Conservation (phyloP, 2,888 invertebrate species). For the Cheilosia impressa region DNA sequence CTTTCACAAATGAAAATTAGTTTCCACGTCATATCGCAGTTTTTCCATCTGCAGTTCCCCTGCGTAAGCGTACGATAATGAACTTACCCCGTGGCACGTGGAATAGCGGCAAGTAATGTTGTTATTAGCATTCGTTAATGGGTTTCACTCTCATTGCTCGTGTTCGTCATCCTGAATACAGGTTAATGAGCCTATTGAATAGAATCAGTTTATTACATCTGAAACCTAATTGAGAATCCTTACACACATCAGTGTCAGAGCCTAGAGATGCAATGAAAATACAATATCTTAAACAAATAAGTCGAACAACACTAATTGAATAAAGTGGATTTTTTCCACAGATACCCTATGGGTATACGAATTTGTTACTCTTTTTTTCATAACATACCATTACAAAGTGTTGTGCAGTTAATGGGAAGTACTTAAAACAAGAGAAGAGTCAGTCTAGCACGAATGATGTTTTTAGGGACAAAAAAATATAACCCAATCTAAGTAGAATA, state of each 20-base stretch:
- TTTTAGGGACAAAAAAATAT: slow-evolving; percentile 29
- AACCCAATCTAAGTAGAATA: slow-evolving; percentile 49
- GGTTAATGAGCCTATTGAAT: slow-evolving; percentile 9
- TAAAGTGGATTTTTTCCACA: slow-evolving; percentile 26
- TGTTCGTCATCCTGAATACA: not conserved
- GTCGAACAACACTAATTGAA: slow-evolving; percentile 18
- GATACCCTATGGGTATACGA: not conserved
- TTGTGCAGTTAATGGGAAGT: slow-evolving; percentile 36
- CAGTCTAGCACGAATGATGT: not conserved
- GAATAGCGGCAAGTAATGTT: not conserved
- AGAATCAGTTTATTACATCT: not conserved
- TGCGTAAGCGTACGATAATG: not conserved
- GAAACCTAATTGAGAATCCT: slow-evolving; percentile 3
- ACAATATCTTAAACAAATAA: slow-evolving; percentile 39
- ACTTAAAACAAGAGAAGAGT: not conserved
- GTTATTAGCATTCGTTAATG: slow-evolving; percentile 10
- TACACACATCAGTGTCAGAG: not conserved
- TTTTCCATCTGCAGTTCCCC: not conserved
- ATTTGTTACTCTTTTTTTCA: not conserved
- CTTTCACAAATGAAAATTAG: not conserved
- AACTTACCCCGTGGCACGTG: not conserved
- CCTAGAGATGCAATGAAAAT: no score
- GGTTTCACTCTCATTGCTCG: not conserved
- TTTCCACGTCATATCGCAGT: not conserved
- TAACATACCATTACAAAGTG: slow-evolving; percentile 38